Base-by-base conservation (phyloP, 2,113 vertebrate genomes). In the Paralichthys olivaceus region DNA sequence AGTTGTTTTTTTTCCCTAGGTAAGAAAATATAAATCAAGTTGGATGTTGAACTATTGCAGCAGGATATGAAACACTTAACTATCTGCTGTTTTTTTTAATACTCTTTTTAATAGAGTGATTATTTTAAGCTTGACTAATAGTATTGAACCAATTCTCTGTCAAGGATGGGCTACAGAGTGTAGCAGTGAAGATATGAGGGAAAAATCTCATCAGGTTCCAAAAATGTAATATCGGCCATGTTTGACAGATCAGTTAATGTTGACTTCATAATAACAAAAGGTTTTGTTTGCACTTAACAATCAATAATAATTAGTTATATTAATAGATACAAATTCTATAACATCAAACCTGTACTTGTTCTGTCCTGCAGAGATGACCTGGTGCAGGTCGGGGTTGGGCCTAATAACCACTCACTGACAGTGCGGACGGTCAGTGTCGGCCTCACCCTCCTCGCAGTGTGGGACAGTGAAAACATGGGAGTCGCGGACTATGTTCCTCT, bases 401-500 rank as follows among this genome's bases (percentile, higher is more conserved):
- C 93, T 2, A 68, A 80, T 60, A 99, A 99, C 92, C 87, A 95
- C 89, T 97, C 96, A 0, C 95, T 95, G 71, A 93, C 79, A 0
- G 70, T 99, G 71, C 93, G 95, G 68, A 96, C 97, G 0, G 80
- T 97, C 80, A 96, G 96, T 0, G 90, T 95, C 2, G 98, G 98
- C 22, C 94, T 98, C 80, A 99, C 97, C 0, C 94, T 99, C 84
- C 94, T 99, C 1, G 90, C 93, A 0, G 96, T 96, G 28, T 95
- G 96, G 96, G 97, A 97, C 58, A 23, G 37, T 0, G 95, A 95
- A 55, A 96, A 97, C 20, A 63, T 69, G 0, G 95, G 93, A 0
- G 90, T 97, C 68, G 94, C 95, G 0, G 98, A 99, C 72, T 92
- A 95, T 1, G 57, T 99, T 23, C 94, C 97, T 0, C 79, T 99